These are phyloP conservation scores for Etheostoma nigrum DNA, from an alignment of 2,797 vertebrate genomes.

Conservation along the genomic window DNA sequence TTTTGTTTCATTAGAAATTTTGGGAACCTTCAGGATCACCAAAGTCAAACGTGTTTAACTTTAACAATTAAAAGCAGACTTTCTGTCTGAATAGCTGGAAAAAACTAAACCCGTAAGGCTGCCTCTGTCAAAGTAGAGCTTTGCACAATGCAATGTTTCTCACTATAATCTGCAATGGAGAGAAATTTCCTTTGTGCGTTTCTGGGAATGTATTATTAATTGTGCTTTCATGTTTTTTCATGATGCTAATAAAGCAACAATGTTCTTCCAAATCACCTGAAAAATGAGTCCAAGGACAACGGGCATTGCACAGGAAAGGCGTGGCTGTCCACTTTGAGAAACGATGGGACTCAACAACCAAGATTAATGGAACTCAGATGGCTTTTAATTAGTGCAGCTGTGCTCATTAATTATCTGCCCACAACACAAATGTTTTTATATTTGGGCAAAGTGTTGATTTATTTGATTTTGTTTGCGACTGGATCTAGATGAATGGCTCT, in stretches of 20 bases:
- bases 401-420: conserved; percentile 98
- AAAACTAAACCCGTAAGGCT: neutral
- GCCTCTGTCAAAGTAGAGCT: neutral
- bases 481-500: conserved; percentile 98
- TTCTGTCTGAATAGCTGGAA: neutral
- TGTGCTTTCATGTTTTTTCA: conserved; percentile 78
- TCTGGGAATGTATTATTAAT: conserved; percentile 80
- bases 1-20: neutral
- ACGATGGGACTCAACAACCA: conserved; percentile 91
- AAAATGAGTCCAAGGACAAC: conserved; percentile 90
- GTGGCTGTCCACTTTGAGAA: conserved; percentile 86
- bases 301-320: conserved; percentile 83
- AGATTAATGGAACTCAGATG: conserved; percentile 99
- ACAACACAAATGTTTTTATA: conserved; percentile 99
- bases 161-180: conserved; percentile 14
- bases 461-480: conserved; percentile 97
- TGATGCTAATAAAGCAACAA: conserved; percentile 85
- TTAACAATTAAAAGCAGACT: neutral
- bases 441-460: conserved; percentile 99
- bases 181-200: conserved; percentile 49
- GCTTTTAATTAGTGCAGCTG: conserved; percentile 99
- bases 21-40: neutral
- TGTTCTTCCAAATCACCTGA: conserved; percentile 86
- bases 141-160: neutral
- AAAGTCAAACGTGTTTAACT: conserved; percentile 5